Base-by-base conservation (phyloP, 2,113 vertebrate genomes). In the Psettodes erumei region DNA sequence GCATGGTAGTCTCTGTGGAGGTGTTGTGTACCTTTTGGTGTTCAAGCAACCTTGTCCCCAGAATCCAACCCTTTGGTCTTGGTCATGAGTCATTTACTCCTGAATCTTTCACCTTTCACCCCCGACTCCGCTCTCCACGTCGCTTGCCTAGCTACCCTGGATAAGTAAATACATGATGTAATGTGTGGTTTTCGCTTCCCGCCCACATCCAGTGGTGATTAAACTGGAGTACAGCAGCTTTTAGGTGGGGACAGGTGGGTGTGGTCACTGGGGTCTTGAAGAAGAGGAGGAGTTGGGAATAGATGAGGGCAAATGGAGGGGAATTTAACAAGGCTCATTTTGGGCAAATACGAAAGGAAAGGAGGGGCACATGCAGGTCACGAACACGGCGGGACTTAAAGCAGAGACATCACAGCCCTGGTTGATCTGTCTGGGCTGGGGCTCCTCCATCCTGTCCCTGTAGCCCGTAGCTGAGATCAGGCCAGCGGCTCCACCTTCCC, bases 11-110 rank as follows among this genome's bases (percentile, higher is more conserved):
- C 35, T 71, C 45, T 50, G 23, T 53, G 21, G 38, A 30, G 11
- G 54, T 74, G 75, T 77, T 82, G 58, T 78, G 66, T 13, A 77
- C 56, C 56, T 70, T 88, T 71, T 65, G 58, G 75, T 75, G 71
- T 87, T 89, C 47, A 85, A 84, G 73, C 76, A 92, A 79, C 75
- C 88, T 72, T 81, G 82, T 70, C 81, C 76, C 51, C 64, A 76
- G 37, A 82, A 78, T 83, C 72, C 65, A 75, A 71, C 54, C 74
- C 72, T 89, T 87, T 90, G 74, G 79, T 88, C 90, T 86, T 87
- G 88, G 89, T 91, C 88, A 91, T 89, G 89, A 93, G 86, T 93
- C 88, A 92, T 91, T 93, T 89, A 93, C 85, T 90, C 84, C 79
- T 53, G 83, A 89, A 88, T 92, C 89, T 88, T 89, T 93, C 81